Evolutionary conservation across 1,140 invertebrate genomes (phyloP).

Genomic region (Latrodectus geometricus): DNA sequence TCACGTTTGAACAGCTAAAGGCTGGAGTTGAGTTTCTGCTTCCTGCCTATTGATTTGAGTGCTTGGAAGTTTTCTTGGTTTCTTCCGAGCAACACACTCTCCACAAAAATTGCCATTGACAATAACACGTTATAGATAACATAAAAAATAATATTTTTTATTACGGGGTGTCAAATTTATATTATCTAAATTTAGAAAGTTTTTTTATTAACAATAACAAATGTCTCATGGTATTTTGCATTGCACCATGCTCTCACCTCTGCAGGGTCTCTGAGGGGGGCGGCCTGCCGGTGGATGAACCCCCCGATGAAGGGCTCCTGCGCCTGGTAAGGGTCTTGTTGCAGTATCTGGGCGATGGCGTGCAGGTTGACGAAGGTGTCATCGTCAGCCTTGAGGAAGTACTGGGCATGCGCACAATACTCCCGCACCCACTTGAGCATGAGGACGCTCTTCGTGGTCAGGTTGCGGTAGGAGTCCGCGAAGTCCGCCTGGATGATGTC

Average conservation of each 20-base stretch:
- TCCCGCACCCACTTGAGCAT: slow-evolving; percentile 63
- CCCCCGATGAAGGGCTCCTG: slow-evolving; percentile 37
- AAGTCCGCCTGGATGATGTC: slow-evolving; percentile 65
- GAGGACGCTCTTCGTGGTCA: slow-evolving; percentile 61
- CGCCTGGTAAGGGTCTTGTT: background rate
- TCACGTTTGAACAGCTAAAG: no score
- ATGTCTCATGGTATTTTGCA: no score
- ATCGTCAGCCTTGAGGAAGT: slow-evolving; percentile 64
- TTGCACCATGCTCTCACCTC: background rate
- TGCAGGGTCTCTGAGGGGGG: background rate
- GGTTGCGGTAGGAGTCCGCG: slow-evolving; percentile 61
- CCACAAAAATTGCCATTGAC: no score
- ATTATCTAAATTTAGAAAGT: no score
- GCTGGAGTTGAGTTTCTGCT: no score
- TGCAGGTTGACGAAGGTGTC: slow-evolving; percentile 67
- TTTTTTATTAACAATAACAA: no score
- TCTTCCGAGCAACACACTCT: no score
- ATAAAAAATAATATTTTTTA: no score
- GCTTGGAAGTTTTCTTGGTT: no score
- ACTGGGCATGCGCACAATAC: slow-evolving; percentile 58
- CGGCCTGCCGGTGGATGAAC: slow-evolving; percentile 4
- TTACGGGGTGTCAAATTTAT: no score
- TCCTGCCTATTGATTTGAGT: no score
- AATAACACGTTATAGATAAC: no score
- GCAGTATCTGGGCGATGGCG: background rate